Conservation (phyloP, 1,140 invertebrate genomes). For the Himalopsyche phryganea region DNA sequence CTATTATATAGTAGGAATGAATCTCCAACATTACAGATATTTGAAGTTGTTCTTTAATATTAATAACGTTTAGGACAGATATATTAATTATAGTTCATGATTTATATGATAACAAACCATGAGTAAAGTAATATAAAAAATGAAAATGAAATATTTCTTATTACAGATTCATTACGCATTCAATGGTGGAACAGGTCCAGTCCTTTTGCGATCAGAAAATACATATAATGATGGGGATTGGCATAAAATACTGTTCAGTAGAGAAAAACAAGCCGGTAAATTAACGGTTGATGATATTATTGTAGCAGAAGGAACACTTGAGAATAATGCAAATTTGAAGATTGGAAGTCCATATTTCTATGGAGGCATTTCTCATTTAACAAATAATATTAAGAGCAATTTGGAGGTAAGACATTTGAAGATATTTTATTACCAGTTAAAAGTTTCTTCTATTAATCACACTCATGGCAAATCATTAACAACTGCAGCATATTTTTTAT, state of each 20-base stretch:
- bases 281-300: constrained; percentile 66
- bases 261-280: constrained; percentile 56
- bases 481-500: too few relatives aligned
- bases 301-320: constrained; percentile 53
- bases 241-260: constrained; percentile 72
- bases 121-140: too few relatives aligned
- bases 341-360: constrained; percentile 72
- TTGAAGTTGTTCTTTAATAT: too few relatives aligned
- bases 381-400: constrained; percentile 34
- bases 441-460: too few relatives aligned
- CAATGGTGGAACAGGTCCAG: constrained; percentile 69
- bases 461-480: too few relatives aligned
- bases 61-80: too few relatives aligned
- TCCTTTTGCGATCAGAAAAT: constrained; percentile 52
- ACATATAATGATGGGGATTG: constrained; percentile 80
- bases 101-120: too few relatives aligned
- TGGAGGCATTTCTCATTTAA: constrained; percentile 59
- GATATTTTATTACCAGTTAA: too few relatives aligned
- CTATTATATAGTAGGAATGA: too few relatives aligned
- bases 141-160: constrained; percentile 8
- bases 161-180: constrained; percentile 65
- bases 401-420: constrained; percentile 34
- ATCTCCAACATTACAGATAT: too few relatives aligned
- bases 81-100: too few relatives aligned
- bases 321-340: constrained; percentile 56